Conservation (phyloP, 2,113 vertebrate genomes). For the Macrotis lagotis region DNA sequence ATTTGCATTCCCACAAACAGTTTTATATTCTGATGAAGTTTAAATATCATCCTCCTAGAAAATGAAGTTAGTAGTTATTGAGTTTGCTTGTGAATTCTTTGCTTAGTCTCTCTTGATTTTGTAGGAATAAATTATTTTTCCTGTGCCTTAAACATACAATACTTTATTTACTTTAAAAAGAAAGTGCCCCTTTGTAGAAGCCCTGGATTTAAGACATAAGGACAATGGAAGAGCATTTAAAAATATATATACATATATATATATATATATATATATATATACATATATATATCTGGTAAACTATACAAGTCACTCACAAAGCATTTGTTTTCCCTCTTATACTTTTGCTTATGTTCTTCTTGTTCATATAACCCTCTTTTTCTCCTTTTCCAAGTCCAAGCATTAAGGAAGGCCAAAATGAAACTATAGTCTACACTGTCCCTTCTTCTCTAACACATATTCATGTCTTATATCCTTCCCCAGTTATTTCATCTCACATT, state of each 20-base stretch:
- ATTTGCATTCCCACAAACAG: not conserved
- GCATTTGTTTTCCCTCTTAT: not conserved
- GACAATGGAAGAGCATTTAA: not conserved
- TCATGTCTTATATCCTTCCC: not conserved
- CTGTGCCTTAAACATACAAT: not conserved
- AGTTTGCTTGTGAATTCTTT: not conserved
- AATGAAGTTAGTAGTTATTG: not conserved
- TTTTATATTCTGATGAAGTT: not conserved
- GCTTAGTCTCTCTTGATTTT: not conserved
- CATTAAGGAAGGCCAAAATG: not conserved
- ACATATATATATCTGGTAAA: not conserved
- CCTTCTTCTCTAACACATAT: not conserved
- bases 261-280: too few relatives aligned
- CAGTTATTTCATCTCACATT: not conserved
- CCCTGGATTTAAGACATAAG: not conserved
- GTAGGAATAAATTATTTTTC: not conserved
- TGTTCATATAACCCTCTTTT: not conserved
- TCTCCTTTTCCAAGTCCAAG: not conserved
- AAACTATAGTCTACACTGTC: not conserved
- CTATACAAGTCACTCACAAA: not conserved
- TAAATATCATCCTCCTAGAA: not conserved
- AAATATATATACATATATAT: not conserved
- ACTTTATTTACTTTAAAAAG: not conserved
- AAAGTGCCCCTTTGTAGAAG: not conserved
- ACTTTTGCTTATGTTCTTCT: not conserved